These are phyloP conservation scores for Heteropelma amictum DNA, from an alignment of 2,888 invertebrate species.

Conservation along the genomic window DNA sequence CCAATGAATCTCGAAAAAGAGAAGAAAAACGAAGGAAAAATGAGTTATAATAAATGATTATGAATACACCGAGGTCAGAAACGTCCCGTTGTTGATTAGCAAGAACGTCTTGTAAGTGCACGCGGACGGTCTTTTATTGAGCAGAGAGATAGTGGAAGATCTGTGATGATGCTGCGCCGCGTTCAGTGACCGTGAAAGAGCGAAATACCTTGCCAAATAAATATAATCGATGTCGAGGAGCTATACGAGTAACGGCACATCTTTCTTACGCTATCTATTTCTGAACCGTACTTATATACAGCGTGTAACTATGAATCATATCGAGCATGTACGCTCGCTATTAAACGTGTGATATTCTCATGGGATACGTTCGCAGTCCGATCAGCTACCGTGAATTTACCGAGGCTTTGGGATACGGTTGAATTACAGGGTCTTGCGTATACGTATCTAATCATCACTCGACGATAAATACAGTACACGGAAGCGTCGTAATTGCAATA, in stretches of 20 bases:
- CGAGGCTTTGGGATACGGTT: conserved; percentile 40
- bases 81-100: conserved; percentile 40
- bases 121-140: neutral
- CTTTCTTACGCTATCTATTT: conserved; percentile 19
- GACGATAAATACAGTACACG: conserved; percentile 55
- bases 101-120: conserved; percentile 21
- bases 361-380: conserved; percentile 25
- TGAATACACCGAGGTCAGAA: conserved; percentile 23
- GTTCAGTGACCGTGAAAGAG: conserved; percentile 48
- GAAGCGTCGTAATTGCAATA: conserved; percentile 69
- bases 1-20: neutral
- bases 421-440: conserved; percentile 51
- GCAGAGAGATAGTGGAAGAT: conserved; percentile 23
- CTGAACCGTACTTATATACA: neutral
- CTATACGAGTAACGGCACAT: conserved; percentile 41
- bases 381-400: conserved; percentile 32
- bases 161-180: conserved; percentile 8
- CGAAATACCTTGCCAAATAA: conserved; percentile 36
- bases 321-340: conserved; percentile 1
- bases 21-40: conserved; percentile 1
- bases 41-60: conserved; percentile 25
- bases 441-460: conserved; percentile 64
- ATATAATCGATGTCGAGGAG: conserved; percentile 41
- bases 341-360: conserved; percentile 34
- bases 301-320: conserved; percentile 10